Evolutionary conservation across 1,140 invertebrate species (phyloP).

Genomic region (Drosophila pandora): DNA sequence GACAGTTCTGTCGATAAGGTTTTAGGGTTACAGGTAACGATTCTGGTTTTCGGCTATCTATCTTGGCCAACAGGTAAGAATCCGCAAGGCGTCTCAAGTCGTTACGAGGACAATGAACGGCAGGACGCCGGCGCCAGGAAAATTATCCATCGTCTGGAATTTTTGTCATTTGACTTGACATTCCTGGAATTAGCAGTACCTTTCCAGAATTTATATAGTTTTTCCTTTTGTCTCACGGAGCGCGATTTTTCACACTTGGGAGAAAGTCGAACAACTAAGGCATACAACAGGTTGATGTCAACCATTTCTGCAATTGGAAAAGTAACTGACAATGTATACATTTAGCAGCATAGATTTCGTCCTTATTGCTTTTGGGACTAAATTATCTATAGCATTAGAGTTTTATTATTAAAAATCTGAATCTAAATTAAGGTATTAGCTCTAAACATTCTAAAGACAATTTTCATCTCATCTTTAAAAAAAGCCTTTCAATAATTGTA

Average conservation of each 20-base stretch:
- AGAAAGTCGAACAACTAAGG: slow-evolving; percentile 33
- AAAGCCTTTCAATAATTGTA: too few species aligned
- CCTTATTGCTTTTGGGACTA: background rate
- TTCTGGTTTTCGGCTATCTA: slow-evolving; percentile 28
- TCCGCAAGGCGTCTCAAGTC: slow-evolving; percentile 35
- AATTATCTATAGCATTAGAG: too few species aligned
- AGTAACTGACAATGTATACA: background rate
- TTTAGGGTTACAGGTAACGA: slow-evolving; percentile 51
- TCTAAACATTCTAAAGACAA: too few species aligned
- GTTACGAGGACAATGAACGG: slow-evolving; percentile 49
- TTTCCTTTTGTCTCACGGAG: slow-evolving; percentile 25
- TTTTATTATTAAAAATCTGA: too few species aligned
- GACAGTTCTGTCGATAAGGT: slow-evolving; percentile 40
- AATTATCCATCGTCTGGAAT: slow-evolving; percentile 50
- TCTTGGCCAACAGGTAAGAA: slow-evolving; percentile 38
- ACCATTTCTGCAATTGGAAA: slow-evolving; percentile 22
- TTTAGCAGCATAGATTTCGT: background rate
- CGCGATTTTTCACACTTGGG: slow-evolving; percentile 75
- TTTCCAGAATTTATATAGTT: slow-evolving; percentile 41
- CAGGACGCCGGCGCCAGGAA: slow-evolving; percentile 73
- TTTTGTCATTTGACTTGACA: slow-evolving; percentile 51
- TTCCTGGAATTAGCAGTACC: slow-evolving; percentile 52
- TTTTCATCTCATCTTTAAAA: too few species aligned
- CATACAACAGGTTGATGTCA: slow-evolving; percentile 35
- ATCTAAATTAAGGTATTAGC: too few species aligned